Evolutionary conservation across 1,140 invertebrate genomes (phyloP).

Genomic region (Mya arenaria): DNA sequence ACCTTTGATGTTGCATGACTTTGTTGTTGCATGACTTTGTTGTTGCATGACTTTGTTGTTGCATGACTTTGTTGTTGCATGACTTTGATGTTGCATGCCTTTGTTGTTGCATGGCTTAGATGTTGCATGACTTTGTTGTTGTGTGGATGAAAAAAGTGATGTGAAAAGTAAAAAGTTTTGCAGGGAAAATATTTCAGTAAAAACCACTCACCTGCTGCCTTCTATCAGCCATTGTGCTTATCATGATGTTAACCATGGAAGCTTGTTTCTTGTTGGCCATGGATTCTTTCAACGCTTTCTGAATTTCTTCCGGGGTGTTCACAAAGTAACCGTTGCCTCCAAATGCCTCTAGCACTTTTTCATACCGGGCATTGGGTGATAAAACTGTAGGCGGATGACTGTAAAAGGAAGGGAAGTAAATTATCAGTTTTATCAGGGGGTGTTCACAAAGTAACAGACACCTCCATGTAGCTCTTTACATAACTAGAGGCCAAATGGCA

Average conservation of each 20-base stretch:
- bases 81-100: neutral
- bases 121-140: neutral
- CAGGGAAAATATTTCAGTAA: neutral
- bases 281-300: constrained; percentile 86
- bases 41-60: too few species aligned
- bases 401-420: neutral
- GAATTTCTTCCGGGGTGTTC: constrained; percentile 88
- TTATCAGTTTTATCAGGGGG: too few species aligned
- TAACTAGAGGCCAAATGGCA: too few species aligned
- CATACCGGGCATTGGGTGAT: constrained; percentile 90
- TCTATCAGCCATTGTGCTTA: constrained; percentile 92
- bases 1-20: too few species aligned
- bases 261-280: constrained; percentile 87
- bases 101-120: neutral
- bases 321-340: constrained; percentile 91
- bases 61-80: too few species aligned
- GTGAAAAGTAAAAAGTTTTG: neutral
- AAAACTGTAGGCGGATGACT: constrained; percentile 88
- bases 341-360: constrained; percentile 94
- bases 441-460: too few species aligned
- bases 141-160: neutral
- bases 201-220: constrained; percentile 88
- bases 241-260: constrained; percentile 94
- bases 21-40: too few species aligned
- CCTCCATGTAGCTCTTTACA: too few species aligned